phyloP scores from a whole-genome alignment of 2,888 invertebrate genomes.

The Leptura quadrifasciata region DNA sequence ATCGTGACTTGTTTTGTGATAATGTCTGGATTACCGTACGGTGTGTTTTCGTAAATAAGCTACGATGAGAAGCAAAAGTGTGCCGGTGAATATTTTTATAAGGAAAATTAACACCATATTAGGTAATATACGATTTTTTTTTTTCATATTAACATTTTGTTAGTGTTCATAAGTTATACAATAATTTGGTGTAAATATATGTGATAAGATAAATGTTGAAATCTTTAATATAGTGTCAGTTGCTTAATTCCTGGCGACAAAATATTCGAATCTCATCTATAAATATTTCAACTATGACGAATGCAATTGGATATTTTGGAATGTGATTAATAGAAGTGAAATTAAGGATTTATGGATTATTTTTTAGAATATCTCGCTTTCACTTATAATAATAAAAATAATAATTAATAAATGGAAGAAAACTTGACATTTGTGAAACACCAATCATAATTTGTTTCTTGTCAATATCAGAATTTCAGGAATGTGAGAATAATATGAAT shows the following conservation, averaged over 20 bases:
- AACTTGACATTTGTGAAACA: background rate
- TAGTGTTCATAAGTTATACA: background rate
- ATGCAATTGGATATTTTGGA: background rate
- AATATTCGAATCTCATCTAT: background rate
- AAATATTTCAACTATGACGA: slow-evolving; percentile 1
- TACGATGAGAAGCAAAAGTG: slow-evolving; percentile 64
- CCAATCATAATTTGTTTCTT: background rate
- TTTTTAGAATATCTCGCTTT: background rate
- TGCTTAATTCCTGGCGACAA: background rate
- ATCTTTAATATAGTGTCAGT: background rate
- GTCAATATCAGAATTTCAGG: background rate
- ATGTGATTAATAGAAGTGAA: background rate
- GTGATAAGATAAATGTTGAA: background rate
- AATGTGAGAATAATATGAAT: slow-evolving; percentile 6
- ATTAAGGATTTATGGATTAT: background rate
- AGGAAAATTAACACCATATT: slow-evolving; percentile 63
- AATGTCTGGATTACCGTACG: slow-evolving; percentile 1
- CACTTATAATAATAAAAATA: background rate
- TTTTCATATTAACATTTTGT: background rate
- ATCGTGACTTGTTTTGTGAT: background rate
- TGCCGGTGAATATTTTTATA: slow-evolving; percentile 63
- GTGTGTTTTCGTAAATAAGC: slow-evolving; percentile 8
- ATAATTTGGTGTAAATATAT: background rate
- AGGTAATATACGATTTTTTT: slow-evolving; percentile 50
- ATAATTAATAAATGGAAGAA: background rate